Evolutionary conservation across 2,113 vertebrate genomes (phyloP), one percentile per base, ranked within the genome.

Genomic region (Phylloscopus trochilus): DNA sequence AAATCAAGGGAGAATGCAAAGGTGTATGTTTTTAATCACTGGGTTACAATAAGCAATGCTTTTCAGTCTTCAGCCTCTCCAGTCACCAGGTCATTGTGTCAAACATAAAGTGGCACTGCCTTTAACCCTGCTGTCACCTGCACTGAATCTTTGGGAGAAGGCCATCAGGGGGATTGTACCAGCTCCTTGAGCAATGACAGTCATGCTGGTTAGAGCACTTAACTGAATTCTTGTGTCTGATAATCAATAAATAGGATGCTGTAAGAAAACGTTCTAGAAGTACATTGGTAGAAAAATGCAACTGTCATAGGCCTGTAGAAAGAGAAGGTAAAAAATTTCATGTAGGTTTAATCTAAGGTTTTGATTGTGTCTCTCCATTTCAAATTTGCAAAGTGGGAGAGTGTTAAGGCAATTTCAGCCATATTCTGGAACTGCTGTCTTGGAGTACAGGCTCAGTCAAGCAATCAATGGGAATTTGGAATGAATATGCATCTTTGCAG

Each of bases 31-130:
- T 22, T 49, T 4, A 15, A 24, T 6, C 10, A 20, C 4, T 22
- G 47, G 51, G 16, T 35, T 70, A 44, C 0, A 0, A 62, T 0
- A 1, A 59, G 9, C 5, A 78, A 13, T 4, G 3, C 10, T 67
- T 62, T 72, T 51, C 26, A 63, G 0, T 11, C 41, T 75, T 9
- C 58, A 41, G 1, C 33, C 31, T 72, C 19, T 4, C 15, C 8
- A 28, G 53, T 26, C 41, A 18, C 22, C 14, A 52, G 13, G 52
- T 75, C 68, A 51, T 9, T 0, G 0, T 44, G 43, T 62, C 56
- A 89, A 70, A 43, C 18, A 16, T 1, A 15, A 28, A 3, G 8
- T 55, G 26, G 9, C 31, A 9, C 7, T 49, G 47, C 11, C 46
- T 93, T 59, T 66, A 66, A 53, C 11, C 20, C 10, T 53, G 21